phyloP scores from a whole-genome alignment of 2,113 vertebrate genomes.

The Leptocoma aspasia region DNA sequence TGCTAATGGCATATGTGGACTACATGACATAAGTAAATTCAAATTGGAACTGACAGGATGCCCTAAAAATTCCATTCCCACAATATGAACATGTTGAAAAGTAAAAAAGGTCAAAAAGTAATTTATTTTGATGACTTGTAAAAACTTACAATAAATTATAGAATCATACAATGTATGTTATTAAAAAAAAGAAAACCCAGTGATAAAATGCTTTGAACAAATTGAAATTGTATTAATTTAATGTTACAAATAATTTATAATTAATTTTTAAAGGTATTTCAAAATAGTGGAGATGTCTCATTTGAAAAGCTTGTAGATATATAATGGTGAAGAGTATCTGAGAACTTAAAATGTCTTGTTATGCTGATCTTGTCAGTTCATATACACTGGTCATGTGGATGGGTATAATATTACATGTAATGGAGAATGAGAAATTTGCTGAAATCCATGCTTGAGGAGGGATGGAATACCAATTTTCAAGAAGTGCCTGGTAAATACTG shows the following conservation, averaged over 20 bases:
- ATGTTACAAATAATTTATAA: background rate
- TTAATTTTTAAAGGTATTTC: background rate
- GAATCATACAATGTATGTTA: background rate
- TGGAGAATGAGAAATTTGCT: constrained; percentile 39
- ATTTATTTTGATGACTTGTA: background rate
- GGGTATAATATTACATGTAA: constrained; percentile 41
- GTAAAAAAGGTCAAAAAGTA: background rate
- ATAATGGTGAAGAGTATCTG: background rate
- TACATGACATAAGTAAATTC: background rate
- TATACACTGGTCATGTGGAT: background rate
- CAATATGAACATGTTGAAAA: background rate
- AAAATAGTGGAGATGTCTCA: background rate
- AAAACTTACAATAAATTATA: background rate
- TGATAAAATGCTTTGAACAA: background rate
- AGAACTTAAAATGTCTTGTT: constrained; percentile 26
- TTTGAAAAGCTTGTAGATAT: background rate
- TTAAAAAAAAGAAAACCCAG: background rate
- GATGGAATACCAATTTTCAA: background rate
- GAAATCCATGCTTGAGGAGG: constrained; percentile 27
- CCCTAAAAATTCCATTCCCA: background rate
- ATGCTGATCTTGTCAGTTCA: constrained; percentile 1
- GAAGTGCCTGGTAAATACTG: background rate
- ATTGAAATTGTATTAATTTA: background rate
- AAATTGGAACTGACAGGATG: background rate
- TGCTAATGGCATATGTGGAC: background rate